Percentiles rank a stretch among this genome's conserved stretches.
These are phyloP conservation scores for Bradypodion ventrale DNA, from an alignment of 2,797 vertebrate genomes.

Conservation along the genomic window DNA sequence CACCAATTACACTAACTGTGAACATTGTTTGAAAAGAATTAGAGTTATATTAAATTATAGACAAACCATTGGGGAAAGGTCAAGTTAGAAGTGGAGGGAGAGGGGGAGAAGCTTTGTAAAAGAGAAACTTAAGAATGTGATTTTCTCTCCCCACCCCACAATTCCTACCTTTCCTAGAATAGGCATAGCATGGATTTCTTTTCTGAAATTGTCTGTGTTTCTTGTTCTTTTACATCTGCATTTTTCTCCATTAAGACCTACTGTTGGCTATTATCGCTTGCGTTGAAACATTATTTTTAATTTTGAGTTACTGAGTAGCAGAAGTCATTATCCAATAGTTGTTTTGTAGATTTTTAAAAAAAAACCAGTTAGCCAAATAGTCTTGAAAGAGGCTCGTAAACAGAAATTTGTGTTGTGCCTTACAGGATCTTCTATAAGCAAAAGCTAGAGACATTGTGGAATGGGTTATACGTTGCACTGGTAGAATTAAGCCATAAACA, in stretches of 20 bases:
- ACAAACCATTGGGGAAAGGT: slow-evolving; percentile 78
- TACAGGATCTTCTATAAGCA: slow-evolving; percentile 31
- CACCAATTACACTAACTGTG: slow-evolving; percentile 86
- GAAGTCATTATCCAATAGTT: slow-evolving; percentile 55
- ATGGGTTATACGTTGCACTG: neutral
- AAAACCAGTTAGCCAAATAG: slow-evolving; percentile 54
- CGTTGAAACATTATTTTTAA: slow-evolving; percentile 57
- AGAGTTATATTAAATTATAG: slow-evolving; percentile 83
- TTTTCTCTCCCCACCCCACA: slow-evolving; percentile 50
- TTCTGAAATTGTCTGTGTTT: neutral
- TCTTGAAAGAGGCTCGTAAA: slow-evolving; percentile 43
- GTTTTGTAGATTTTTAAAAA: slow-evolving; percentile 22
- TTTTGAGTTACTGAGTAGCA: slow-evolving; percentile 47
- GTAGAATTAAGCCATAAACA: slow-evolving; percentile 15
- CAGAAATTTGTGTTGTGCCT: slow-evolving; percentile 62
- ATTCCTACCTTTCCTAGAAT: slow-evolving; percentile 65
- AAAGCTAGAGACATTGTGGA: slow-evolving; percentile 2
- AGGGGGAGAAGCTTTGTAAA: slow-evolving; percentile 37
- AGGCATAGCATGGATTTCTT: slow-evolving; percentile 42
- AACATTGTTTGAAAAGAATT: slow-evolving; percentile 91
- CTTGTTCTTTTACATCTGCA: slow-evolving; percentile 38
- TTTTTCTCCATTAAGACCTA: slow-evolving; percentile 41
- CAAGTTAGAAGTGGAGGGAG: slow-evolving; percentile 70
- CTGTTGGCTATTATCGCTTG: slow-evolving; percentile 47
- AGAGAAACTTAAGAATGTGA: slow-evolving; percentile 64